Evolutionary conservation across 2,797 vertebrate species (phyloP), one percentile per base, ranked within the genome.

Genomic region (Muraenolepis orangiensis): DNA sequence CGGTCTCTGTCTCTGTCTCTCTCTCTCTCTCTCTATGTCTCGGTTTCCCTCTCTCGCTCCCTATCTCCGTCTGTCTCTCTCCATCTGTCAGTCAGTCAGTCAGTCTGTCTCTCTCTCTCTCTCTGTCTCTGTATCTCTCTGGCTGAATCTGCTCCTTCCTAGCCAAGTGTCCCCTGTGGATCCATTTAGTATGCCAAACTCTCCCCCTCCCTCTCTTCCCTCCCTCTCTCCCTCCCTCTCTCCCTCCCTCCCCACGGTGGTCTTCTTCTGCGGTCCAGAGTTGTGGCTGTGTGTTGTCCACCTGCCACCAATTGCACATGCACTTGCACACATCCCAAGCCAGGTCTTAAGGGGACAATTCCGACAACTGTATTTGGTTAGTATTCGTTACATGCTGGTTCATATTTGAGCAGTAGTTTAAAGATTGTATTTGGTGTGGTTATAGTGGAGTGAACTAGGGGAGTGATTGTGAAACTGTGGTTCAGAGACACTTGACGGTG

Each of bases 201-300:
- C 29, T n/a, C 30, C 61, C 38, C 23, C 23, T 2, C 36, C 67
- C 36, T 6, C 57, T 14, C 23, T 23, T 7, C 57, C 57, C 57
- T 23, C 11, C 10, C 23, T 6, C 42, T 29, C 51, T 40, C 74
- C 38, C 66, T 68, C 30, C 66, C 38, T 40, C 38, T 57, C 20
- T 57, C 14, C 7, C 16, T 5, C n/a, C n/a, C n/a, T n/a, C n/a
- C n/a, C n/a, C n/a, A n/a, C n/a, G n/a, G n/a, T n/a, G n/a, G n/a
- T n/a, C 42, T 29, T 46, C 34, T 73, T 46, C 61, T 69, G 28
- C 67, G 72, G 42, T 71, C 71, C 42, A 75, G 70, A 34, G 31
- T 75, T 78, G 77, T 79, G 77, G 80, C 70, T 26, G 76, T 69
- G 32, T 38, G 72, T 38, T 78, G 77, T 74, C 10, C 4, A 23